Evolutionary conservation across 2,888 invertebrate species (phyloP).

Genomic region (Itoplectis maculator): DNA sequence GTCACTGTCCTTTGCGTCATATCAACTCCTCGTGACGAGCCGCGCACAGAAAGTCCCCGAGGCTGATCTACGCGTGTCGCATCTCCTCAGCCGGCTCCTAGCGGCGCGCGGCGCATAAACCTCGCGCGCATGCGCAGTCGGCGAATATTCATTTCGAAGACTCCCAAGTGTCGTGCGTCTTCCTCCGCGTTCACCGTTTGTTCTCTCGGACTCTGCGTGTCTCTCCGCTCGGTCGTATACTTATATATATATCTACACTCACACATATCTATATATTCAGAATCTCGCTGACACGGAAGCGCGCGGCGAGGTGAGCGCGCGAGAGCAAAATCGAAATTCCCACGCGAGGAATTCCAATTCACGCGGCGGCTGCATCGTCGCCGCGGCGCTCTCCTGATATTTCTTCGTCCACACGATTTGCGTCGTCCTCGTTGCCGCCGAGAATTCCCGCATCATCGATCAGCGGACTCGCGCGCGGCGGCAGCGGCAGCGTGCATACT

Average conservation of each 20-base stretch:
- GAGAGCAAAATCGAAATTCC: slow-evolving; percentile 59
- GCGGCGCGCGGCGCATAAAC: not conserved
- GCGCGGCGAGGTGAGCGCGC: slow-evolving; percentile 8
- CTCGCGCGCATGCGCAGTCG: not conserved
- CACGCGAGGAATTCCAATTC: slow-evolving; percentile 64
- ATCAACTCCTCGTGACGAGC: slow-evolving; percentile 56
- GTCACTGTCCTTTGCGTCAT: slow-evolving; percentile 53
- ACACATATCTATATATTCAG: slow-evolving; percentile 25
- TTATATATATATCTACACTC: too few species aligned
- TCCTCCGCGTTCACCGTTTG: slow-evolving; percentile 38
- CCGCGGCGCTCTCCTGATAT: slow-evolving; percentile 20
- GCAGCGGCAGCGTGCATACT: slow-evolving; percentile 1
- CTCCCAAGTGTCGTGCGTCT: slow-evolving; percentile 15
- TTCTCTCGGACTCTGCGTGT: slow-evolving; percentile 13
- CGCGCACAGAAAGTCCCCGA: slow-evolving; percentile 39
- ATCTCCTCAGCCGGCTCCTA: not conserved
- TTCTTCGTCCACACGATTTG: slow-evolving; percentile 60
- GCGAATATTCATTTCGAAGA: not conserved
- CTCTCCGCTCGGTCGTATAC: not conserved
- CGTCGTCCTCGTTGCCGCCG: slow-evolving; percentile 52
- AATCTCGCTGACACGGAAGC: slow-evolving; percentile 53
- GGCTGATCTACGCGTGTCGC: slow-evolving; percentile 49
- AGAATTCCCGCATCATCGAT: slow-evolving; percentile 66
- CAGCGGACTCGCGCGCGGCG: slow-evolving; percentile 39
- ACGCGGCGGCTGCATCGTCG: slow-evolving; percentile 13